phyloP scores from a whole-genome alignment of 2,888 invertebrate species.

The Pycnomerus fuliginosus region DNA sequence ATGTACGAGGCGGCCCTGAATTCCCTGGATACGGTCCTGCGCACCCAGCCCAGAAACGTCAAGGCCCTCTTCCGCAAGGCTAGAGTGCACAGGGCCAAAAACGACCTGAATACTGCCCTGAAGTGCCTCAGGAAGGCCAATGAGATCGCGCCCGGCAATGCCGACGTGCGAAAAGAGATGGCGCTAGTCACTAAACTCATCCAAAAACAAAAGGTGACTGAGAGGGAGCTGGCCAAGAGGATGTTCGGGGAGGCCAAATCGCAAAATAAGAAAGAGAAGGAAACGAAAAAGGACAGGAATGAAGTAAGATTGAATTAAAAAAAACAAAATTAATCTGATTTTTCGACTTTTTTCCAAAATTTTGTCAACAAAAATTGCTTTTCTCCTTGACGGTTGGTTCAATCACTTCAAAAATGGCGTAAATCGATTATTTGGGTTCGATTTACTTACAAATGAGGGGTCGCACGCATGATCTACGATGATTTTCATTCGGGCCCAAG shows the following conservation, averaged over 20 bases:
- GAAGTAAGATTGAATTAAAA: too few relatives aligned
- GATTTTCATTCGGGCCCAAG: too few relatives aligned
- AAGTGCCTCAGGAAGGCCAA: constrained; percentile 63
- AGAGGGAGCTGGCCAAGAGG: constrained; percentile 56
- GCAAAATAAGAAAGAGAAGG: constrained; percentile 9
- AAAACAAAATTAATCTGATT: too few relatives aligned
- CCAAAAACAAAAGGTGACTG: constrained; percentile 52
- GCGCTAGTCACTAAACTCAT: constrained; percentile 38
- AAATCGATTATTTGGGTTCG: too few relatives aligned
- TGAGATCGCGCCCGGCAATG: constrained; percentile 64
- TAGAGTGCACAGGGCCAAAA: constrained; percentile 66
- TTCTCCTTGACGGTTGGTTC: too few relatives aligned
- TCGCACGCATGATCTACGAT: too few relatives aligned
- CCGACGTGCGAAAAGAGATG: constrained; percentile 56
- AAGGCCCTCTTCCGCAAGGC: constrained; percentile 90
- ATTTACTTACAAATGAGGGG: too few relatives aligned
- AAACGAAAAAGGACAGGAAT: too few relatives aligned
- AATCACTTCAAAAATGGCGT: too few relatives aligned
- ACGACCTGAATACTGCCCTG: constrained; percentile 71
- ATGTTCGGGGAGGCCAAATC: constrained; percentile 46
- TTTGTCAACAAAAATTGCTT: too few relatives aligned
- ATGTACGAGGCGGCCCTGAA: constrained; percentile 82
- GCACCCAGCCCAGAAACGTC: constrained; percentile 83
- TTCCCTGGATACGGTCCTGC: constrained; percentile 79
- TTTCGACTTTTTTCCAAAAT: too few relatives aligned